phyloP scores from a whole-genome alignment of 2,113 vertebrate genomes.

The Cryptoleucopteryx plumbea region DNA sequence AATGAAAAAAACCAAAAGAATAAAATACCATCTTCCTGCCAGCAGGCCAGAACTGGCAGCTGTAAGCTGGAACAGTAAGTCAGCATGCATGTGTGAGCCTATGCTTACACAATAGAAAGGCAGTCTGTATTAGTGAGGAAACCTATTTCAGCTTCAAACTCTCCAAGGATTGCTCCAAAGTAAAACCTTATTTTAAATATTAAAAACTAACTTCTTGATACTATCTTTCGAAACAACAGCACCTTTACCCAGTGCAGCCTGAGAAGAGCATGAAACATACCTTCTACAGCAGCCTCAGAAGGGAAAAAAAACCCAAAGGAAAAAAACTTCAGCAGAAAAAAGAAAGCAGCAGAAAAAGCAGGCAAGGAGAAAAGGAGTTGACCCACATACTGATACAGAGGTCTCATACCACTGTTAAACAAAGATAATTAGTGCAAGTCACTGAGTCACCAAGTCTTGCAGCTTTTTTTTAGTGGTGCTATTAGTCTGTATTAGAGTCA shows the following conservation, averaged over 20 bases:
- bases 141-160: background rate
- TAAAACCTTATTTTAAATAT: background rate
- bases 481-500: background rate
- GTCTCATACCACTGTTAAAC: background rate
- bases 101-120: background rate
- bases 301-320: background rate
- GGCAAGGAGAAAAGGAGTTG: background rate
- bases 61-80: background rate
- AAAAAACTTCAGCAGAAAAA: background rate
- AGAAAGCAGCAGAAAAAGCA: background rate
- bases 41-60: background rate
- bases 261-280: background rate
- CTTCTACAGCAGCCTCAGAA: background rate
- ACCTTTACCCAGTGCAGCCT: background rate
- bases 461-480: background rate
- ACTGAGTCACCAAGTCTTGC: background rate
- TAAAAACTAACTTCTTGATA: background rate
- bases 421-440: background rate
- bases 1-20: background rate
- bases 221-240: background rate
- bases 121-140: background rate
- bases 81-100: background rate
- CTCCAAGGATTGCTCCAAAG: background rate
- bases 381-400: background rate
- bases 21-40: background rate